phyloP scores from a whole-genome alignment of 2,888 invertebrate genomes.

The Drosophila borealis region DNA sequence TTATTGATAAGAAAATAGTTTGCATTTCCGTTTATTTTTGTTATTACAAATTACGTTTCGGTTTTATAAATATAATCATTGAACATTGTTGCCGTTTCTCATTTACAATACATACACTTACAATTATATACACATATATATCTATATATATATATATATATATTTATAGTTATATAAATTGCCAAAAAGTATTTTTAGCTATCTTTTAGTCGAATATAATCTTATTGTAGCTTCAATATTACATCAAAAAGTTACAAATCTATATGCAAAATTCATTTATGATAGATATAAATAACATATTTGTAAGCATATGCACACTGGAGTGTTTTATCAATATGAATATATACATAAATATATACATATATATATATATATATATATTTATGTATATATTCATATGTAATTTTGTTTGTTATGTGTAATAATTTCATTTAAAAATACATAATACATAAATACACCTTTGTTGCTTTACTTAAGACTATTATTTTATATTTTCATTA shows the following conservation, averaged over 20 bases:
- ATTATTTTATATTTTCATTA: slow-evolving; percentile 36
- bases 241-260: slow-evolving; percentile 70
- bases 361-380: slow-evolving; percentile 24
- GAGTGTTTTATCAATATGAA: slow-evolving; percentile 9
- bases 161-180: slow-evolving; percentile 47
- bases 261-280: slow-evolving; percentile 64
- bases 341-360: slow-evolving; percentile 14
- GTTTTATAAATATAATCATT: slow-evolving; percentile 52
- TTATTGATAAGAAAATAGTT: slow-evolving; percentile 65
- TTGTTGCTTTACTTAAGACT: slow-evolving; percentile 51
- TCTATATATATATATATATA: slow-evolving; percentile 20
- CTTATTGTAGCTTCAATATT: slow-evolving; percentile 60
- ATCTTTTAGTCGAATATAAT: slow-evolving; percentile 54
- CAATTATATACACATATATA: slow-evolving; percentile 11
- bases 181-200: slow-evolving; percentile 62
- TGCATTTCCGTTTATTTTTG: slow-evolving; percentile 48
- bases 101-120: slow-evolving; percentile 35
- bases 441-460: slow-evolving; percentile 73
- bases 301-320: slow-evolving; percentile 29
- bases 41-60: slow-evolving; percentile 44
- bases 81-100: slow-evolving; percentile 49
- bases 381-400: slow-evolving; percentile 34
- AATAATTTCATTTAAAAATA: slow-evolving; percentile 77
- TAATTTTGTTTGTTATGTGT: slow-evolving; percentile 34
- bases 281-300: slow-evolving; percentile 38